Percentiles rank a stretch among this genome's conserved stretches.
These are phyloP conservation scores for Protaetia brevitarsis DNA, from an alignment of 1,140 invertebrate species.

Conservation along the genomic window DNA sequence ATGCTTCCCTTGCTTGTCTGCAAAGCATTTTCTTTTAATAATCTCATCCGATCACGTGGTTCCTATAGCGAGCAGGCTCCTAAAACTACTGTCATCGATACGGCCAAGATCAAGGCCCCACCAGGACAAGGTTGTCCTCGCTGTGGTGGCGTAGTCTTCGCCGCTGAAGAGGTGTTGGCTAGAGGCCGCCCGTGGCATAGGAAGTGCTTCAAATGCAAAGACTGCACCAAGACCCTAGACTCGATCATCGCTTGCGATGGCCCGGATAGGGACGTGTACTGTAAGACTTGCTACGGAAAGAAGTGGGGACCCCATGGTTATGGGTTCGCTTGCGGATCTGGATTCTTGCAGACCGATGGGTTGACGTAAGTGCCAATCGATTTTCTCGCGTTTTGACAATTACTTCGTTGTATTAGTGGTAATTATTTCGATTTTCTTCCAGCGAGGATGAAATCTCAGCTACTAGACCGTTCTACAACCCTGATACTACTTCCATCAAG, in stretches of 20 bases:
- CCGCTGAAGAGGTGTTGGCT: slow-evolving; percentile 84
- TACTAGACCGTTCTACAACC: slow-evolving; percentile 72
- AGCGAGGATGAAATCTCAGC: slow-evolving; percentile 80
- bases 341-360: slow-evolving; percentile 86
- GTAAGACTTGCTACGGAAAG: slow-evolving; percentile 88
- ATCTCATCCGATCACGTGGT: neutral
- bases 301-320: slow-evolving; percentile 94
- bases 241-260: slow-evolving; percentile 92
- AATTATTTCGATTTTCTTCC: slow-evolving; percentile 10
- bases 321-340: slow-evolving; percentile 92
- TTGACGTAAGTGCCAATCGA: slow-evolving; percentile 64
- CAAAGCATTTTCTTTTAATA: neutral
- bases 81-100: slow-evolving; percentile 73
- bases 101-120: slow-evolving; percentile 72
- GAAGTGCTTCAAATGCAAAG: slow-evolving; percentile 96
- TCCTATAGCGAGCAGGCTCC: slow-evolving; percentile 62
- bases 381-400: neutral
- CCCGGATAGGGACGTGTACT: slow-evolving; percentile 87
- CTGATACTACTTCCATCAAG: slow-evolving; percentile 84
- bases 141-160: slow-evolving; percentile 86
- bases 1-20: neutral
- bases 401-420: neutral
- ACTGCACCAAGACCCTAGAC: slow-evolving; percentile 88
- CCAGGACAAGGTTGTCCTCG: slow-evolving; percentile 85
- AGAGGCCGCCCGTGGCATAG: slow-evolving; percentile 91